Evolutionary conservation across 2,888 invertebrate species (phyloP).

Genomic region (Synanthedon tipuliformis): DNA sequence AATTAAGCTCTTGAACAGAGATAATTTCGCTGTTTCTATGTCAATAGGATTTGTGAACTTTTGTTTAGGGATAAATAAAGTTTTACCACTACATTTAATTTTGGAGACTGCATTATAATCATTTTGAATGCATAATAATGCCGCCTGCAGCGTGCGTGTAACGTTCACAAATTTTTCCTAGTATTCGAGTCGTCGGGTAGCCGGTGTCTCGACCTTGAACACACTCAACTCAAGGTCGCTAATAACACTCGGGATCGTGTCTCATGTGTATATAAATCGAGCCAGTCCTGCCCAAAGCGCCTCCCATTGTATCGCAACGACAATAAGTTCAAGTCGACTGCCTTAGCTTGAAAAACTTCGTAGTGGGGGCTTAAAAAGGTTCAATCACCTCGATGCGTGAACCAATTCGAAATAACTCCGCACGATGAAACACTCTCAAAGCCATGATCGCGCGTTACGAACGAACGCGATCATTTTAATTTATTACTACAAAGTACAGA

Average conservation of each 20-base stretch:
- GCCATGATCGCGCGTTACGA: slow-evolving; percentile 7
- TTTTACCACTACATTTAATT: too few species aligned
- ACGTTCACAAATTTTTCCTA: slow-evolving; percentile 16
- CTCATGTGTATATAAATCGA: slow-evolving; percentile 21
- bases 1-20: too few species aligned
- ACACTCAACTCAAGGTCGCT: slow-evolving; percentile 49
- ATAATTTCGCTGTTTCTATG: too few species aligned
- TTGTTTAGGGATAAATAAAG: too few species aligned
- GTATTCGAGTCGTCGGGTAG: slow-evolving; percentile 15
- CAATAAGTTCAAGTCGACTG: slow-evolving; percentile 52
- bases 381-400: slow-evolving; percentile 49
- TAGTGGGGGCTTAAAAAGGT: slow-evolving; percentile 40
- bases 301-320: slow-evolving; percentile 46
- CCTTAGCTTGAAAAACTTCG: slow-evolving; percentile 32
- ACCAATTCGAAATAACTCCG: slow-evolving; percentile 47
- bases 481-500: too few species aligned
- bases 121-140: too few species aligned
- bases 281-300: slow-evolving; percentile 30
- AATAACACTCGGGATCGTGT: slow-evolving; percentile 20
- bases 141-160: slow-evolving; percentile 6
- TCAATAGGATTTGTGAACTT: too few species aligned
- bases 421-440: slow-evolving; percentile 23
- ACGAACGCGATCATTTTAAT: slow-evolving; percentile 4
- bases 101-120: too few species aligned
- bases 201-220: slow-evolving; percentile 39